These are phyloP conservation scores for Thalpophila matura DNA, from an alignment of 2,888 invertebrate genomes.

Conservation along the genomic window DNA sequence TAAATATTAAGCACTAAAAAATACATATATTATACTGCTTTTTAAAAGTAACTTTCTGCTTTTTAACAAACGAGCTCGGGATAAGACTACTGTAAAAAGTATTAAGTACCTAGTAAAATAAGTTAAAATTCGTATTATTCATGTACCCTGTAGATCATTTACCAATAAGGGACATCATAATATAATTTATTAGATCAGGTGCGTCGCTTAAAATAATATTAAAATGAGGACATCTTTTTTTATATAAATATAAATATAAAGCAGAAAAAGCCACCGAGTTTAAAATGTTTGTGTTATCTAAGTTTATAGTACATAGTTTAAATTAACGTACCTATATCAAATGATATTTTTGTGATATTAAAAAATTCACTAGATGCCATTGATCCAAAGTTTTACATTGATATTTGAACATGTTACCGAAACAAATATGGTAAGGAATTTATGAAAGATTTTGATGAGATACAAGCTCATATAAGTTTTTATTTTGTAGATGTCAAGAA, in stretches of 20 bases:
- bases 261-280: slow-evolving; percentile 35
- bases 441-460: slow-evolving; percentile 1
- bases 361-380: slow-evolving; percentile 68
- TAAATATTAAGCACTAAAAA: neutral
- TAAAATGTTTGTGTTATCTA: slow-evolving; percentile 23
- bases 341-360: slow-evolving; percentile 61
- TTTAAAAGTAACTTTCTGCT: neutral
- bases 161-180: slow-evolving; percentile 1
- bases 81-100: neutral
- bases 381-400: slow-evolving; percentile 65
- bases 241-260: neutral
- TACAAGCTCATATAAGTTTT: neutral
- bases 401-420: slow-evolving; percentile 55
- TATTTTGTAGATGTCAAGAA: slow-evolving; percentile 12
- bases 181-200: neutral
- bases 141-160: neutral
- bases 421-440: slow-evolving; percentile 34
- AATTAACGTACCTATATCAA: slow-evolving; percentile 13
- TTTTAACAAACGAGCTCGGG: neutral
- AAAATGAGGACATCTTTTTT: too few relatives aligned
- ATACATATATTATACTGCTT: neutral
- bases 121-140: too few relatives aligned
- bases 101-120: too few relatives aligned
- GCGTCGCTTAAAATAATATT: neutral
- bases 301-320: slow-evolving; percentile 24